Evolutionary conservation across 2,888 invertebrate genomes (phyloP), one percentile per base, ranked within the genome.

Genomic region (Tenthredo amoena): DNA sequence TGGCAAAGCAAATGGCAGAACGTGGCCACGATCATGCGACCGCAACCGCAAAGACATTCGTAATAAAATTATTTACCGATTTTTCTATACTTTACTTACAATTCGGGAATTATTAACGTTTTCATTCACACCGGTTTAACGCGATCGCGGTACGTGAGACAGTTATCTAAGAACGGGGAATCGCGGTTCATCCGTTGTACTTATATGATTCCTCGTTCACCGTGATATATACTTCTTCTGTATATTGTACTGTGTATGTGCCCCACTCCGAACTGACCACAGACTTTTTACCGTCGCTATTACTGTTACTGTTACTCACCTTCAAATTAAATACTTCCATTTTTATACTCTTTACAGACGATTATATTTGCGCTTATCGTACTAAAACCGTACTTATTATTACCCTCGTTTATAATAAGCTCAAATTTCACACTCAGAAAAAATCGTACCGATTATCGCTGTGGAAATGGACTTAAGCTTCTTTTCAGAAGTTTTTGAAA

Each of bases 161-260:
- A 74, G 72, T 74, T 74, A 37, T 74, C 43, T 1, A 26, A 26
- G n/a, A 74, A 74, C 72, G 43, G 72, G 43, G 72, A 74, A 74
- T 43, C 43, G 72, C 43, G 40, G 72, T 43, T 43, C 72, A 10
- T 6, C 26, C 21, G n/a, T 74, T 74, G 40, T 74, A 72, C 43
- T 43, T 43, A 15, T 43, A 5, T 43, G 72, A 74, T 40, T 74
- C 43, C 9, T 74, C 43, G 21, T 43, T 21, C 72, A 68, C 34
- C 68, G 15, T 62, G 62, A 62, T 62, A 31, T 18, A 21, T 68
- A 68, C 68, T 68, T 31, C 26, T 55, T 55, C 18, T 55, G 6
- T 68, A 26, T 65, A 31, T 12, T 15, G 15, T 26, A 31, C 7
- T 21, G 7, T 37, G 21, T 74, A 40, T 74, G 12, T 74, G 43